Conservation (phyloP, 2,888 invertebrate genomes). For the Drosophila nr. medialis region DNA sequence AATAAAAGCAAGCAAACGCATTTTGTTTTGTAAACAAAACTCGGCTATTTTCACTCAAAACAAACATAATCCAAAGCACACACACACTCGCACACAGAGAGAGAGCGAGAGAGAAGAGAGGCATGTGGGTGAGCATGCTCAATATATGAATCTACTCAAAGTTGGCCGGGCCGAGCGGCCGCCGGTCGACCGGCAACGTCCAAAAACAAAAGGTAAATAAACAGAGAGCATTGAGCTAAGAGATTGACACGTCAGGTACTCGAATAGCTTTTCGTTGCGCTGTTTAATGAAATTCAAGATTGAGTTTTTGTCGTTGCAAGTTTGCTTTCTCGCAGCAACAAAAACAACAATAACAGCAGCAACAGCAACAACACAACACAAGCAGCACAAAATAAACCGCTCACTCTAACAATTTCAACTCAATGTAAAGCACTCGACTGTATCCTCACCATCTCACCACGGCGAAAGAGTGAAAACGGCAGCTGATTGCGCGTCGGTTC, state of each 20-base stretch:
- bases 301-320: conserved; percentile 6
- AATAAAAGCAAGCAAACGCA: conserved; percentile 24
- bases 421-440: conserved; percentile 4
- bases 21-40: conserved; percentile 42
- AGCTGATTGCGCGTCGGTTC: not conserved
- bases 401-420: conserved; percentile 13
- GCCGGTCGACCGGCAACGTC: conserved; percentile 43
- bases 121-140: not conserved
- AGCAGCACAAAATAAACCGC: not conserved
- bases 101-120: not conserved
- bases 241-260: conserved; percentile 23
- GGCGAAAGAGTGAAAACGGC: not conserved
- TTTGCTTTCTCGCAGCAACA: conserved; percentile 2
- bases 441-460: conserved; percentile 25
- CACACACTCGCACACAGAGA: not conserved
- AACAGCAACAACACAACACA: not conserved
- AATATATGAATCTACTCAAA: conserved; percentile 14
- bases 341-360: not conserved
- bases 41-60: conserved; percentile 41
- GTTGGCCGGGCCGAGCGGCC: conserved; percentile 26
- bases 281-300: conserved; percentile 40
- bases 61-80: conserved; percentile 8
- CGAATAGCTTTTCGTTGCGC: conserved; percentile 22
- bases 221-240: conserved; percentile 39
- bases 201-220: conserved; percentile 58